Conservation (phyloP, 2,888 invertebrate species). For the Trichopoda pennipes region DNA sequence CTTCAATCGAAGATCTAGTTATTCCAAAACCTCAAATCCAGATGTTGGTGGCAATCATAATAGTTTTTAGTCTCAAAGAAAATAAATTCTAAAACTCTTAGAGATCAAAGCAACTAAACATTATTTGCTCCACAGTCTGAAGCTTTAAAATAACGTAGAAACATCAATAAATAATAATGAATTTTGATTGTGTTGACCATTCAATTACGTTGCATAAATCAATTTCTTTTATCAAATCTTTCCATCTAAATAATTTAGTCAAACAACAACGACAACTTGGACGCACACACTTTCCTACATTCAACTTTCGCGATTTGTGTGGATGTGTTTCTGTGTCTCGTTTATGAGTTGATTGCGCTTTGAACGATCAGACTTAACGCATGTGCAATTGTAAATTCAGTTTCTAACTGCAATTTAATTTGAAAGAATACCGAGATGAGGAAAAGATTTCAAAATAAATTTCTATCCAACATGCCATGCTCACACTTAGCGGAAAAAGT, state of each 20-base stretch:
- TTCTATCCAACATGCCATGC: constrained; percentile 45
- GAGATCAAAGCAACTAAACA: too few relatives aligned
- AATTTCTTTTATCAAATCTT: constrained; percentile 44
- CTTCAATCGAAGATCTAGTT: too few relatives aligned
- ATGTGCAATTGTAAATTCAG: constrained; percentile 57
- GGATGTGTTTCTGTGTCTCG: not conserved
- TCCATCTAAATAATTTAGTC: constrained; percentile 43
- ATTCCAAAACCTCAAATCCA: too few relatives aligned
- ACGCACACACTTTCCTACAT: not conserved
- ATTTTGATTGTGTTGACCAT: constrained; percentile 42
- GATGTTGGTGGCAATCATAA: too few relatives aligned
- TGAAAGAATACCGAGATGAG: constrained; percentile 32
- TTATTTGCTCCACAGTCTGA: too few relatives aligned
- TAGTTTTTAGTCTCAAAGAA: too few relatives aligned
- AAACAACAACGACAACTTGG: constrained; percentile 14
- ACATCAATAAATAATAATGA: too few relatives aligned
- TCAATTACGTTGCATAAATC: constrained; percentile 50
- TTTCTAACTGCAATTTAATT: constrained; percentile 56
- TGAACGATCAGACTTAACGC: constrained; percentile 45
- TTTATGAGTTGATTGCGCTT: constrained; percentile 9
- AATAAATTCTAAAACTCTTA: too few relatives aligned
- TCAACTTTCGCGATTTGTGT: not conserved
- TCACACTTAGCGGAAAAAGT: constrained; percentile 59
- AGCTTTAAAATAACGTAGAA: too few relatives aligned
- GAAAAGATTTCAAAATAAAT: constrained; percentile 31